Conservation (phyloP, 2,797 vertebrate genomes). For the Sphaeramia orbicularis region DNA sequence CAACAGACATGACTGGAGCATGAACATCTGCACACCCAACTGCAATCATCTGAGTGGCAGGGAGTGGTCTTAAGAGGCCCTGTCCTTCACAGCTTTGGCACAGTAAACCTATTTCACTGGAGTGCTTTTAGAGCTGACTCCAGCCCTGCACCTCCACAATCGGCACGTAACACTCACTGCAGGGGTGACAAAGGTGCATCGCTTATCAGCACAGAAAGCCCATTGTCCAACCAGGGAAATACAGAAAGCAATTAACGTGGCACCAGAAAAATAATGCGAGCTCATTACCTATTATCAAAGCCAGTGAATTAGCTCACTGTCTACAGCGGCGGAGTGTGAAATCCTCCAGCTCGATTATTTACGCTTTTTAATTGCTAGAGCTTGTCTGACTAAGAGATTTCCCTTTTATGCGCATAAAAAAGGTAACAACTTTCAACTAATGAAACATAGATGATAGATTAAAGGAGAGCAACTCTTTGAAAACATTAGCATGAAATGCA, state of each 20-base stretch:
- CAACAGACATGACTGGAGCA: conserved; percentile 64
- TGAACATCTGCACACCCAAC: conserved; percentile 76
- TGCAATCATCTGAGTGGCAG: conserved; percentile 74
- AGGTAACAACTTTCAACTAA: conserved; percentile 83
- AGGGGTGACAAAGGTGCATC: conserved; percentile 85
- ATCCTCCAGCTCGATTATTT: conserved; percentile 86
- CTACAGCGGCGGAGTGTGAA: conserved; percentile 84
- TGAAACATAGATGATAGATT: conserved; percentile 84
- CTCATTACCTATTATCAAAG: conserved; percentile 90
- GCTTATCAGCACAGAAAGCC: conserved; percentile 86
- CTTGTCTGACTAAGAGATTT: conserved; percentile 86
- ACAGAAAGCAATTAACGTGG: conserved; percentile 89
- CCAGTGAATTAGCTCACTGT: conserved; percentile 87
- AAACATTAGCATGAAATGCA: conserved; percentile 80
- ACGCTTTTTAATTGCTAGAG: conserved; percentile 86
- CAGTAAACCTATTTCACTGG: conserved; percentile 84
- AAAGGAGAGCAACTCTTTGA: conserved; percentile 80
- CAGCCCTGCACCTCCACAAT: conserved; percentile 80
- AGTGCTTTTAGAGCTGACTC: conserved; percentile 86
- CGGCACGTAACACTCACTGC: conserved; percentile 83
- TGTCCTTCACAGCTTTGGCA: conserved; percentile 83
- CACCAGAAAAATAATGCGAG: conserved; percentile 87
- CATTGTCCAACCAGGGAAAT: conserved; percentile 88
- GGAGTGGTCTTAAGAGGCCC: conserved; percentile 81
- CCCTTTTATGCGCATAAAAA: conserved; percentile 81